Percentiles rank a stretch among this genome's conserved stretches.
Evolutionary conservation across 2,797 vertebrate species (phyloP).

Genomic region (Paratrypauchen microcephalus): DNA sequence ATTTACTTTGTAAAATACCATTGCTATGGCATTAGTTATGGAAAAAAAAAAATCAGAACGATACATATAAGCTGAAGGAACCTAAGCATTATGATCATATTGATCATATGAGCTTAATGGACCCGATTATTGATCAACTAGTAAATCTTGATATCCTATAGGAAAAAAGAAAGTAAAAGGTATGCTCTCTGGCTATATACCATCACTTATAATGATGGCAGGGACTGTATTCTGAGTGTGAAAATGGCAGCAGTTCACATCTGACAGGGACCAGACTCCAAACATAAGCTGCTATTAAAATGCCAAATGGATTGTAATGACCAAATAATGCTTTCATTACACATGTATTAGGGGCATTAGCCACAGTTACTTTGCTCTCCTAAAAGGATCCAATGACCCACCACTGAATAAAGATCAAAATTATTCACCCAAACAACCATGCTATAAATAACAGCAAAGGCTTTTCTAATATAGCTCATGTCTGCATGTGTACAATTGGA

Average conservation of each 20-base stretch:
- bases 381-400: background rate
- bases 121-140: background rate
- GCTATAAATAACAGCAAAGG: background rate
- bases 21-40: no score
- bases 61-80: no score
- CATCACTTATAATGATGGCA: background rate
- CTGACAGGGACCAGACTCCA: background rate
- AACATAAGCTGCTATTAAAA: slow-evolving; percentile 1
- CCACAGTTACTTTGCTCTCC: background rate
- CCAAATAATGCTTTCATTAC: slow-evolving; percentile 4
- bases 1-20: no score
- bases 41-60: no score
- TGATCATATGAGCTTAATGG: no score
- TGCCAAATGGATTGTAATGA: background rate
- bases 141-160: background rate
- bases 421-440: slow-evolving; percentile 10
- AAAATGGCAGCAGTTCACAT: background rate
- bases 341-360: slow-evolving; percentile 2
- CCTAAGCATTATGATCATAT: no score
- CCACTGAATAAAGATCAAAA: background rate
- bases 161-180: background rate
- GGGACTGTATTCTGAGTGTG: background rate
- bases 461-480: background rate
- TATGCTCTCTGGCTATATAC: background rate
- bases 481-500: background rate